Base-by-base conservation (phyloP, 2,797 vertebrate genomes). In the Sylvia borin region DNA sequence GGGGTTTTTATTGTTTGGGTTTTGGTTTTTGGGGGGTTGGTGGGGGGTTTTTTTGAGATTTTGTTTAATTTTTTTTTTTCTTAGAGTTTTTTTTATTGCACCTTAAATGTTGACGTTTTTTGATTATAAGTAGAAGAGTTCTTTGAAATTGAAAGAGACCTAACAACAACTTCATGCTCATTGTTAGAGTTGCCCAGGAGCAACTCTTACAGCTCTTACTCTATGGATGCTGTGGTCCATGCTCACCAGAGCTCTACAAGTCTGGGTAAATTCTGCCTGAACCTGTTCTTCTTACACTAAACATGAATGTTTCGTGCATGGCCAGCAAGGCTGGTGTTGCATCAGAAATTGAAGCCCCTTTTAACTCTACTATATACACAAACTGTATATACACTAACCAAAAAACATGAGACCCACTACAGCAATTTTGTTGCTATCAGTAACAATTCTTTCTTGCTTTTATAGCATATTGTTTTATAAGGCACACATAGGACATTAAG, bases 221-320 rank as follows among this genome's bases (percentile, higher is more conserved):
- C 0, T 17, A 11, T 7, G 10, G 22, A 40, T n/a, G 53, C 15
- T 43, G 22, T 36, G 2, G 5, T 64, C 34, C 7, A 1, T 26
- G 43, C 15, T 87, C 29, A 50, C 15, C 3, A 73, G 72, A 77
- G 25, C 24, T 51, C 26, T 38, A 50, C 9, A 82, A 72, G 6
- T 32, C 31, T 71, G 62, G 9, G 4, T 74, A n/a, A 88, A 84
- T 72, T 71, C 36, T 86, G 7, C 27, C 64, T 22, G 17, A 85
- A 40, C 47, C 21, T 85, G 32, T 51, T 81, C 7, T 64, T 74
- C 4, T 51, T 78, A 45, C 26, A 40, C 17, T 45, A 24, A 71
- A 31, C 0, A 1, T 32, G 19, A 66, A 9, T 36, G 8, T 27
- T 74, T 15, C 0, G 0, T 50, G 38, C 14, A 10, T 0, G 5